phyloP scores from a whole-genome alignment of 2,113 vertebrate species.

The Charina bottae region DNA sequence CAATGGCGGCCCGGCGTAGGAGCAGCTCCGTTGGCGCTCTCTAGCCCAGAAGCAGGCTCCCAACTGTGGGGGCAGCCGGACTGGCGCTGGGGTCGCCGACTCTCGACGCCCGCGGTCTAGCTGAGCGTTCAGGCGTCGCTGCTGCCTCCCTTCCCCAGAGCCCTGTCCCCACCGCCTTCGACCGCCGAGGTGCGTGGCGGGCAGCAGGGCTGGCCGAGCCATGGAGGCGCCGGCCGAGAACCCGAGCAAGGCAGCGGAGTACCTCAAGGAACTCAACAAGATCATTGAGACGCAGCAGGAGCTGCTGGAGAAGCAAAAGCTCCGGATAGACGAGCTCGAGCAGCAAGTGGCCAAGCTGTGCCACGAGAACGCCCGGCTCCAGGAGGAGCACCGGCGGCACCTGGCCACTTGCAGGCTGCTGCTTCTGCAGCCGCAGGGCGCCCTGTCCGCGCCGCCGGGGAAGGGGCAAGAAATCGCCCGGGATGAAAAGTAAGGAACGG shows the following conservation, averaged over 20 bases:
- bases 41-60: slow-evolving; percentile 33
- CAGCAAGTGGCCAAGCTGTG: slow-evolving; percentile 86
- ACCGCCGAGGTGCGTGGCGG: slow-evolving; percentile 51
- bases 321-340: slow-evolving; percentile 88
- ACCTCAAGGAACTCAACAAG: slow-evolving; percentile 85
- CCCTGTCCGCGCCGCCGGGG: slow-evolving; percentile 61
- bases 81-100: slow-evolving; percentile 38
- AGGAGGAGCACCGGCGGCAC: slow-evolving; percentile 89
- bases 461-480: slow-evolving; percentile 79
- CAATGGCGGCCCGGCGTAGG: slow-evolving; percentile 57
- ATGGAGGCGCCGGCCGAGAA: slow-evolving; percentile 89
- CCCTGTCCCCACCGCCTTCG: slow-evolving; percentile 24
- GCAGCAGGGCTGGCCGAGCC: slow-evolving; percentile 62
- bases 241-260: slow-evolving; percentile 89
- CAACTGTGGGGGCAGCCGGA: background rate
- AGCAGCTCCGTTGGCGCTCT: slow-evolving; percentile 31
- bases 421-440: slow-evolving; percentile 75
- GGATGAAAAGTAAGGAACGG: slow-evolving; percentile 81
- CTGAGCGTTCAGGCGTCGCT: slow-evolving; percentile 37
- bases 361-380: slow-evolving; percentile 82
- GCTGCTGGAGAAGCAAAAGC: slow-evolving; percentile 87
- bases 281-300: slow-evolving; percentile 91
- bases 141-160: slow-evolving; percentile 24
- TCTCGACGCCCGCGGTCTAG: slow-evolving; percentile 14
- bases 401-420: slow-evolving; percentile 87